phyloP scores from a whole-genome alignment of 1,140 invertebrate species.

The Heliconius himera region DNA sequence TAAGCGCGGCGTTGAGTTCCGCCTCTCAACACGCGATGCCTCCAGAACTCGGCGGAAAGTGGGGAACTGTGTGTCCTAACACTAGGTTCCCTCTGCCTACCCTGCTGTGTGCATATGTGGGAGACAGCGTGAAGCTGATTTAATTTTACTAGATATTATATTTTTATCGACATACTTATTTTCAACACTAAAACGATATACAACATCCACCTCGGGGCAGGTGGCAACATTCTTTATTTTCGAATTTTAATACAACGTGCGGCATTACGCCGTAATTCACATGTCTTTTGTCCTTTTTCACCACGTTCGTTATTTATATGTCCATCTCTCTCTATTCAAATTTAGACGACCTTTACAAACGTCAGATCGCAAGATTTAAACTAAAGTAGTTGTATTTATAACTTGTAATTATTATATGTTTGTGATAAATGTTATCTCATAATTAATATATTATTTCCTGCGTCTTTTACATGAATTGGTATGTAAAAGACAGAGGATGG shows the following conservation, averaged over 20 bases:
- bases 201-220: constrained; percentile 63
- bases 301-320: constrained; percentile 41
- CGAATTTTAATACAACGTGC: constrained; percentile 77
- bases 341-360: constrained; percentile 50
- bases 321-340: constrained; percentile 53
- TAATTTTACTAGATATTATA: neutral
- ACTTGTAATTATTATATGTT: constrained; percentile 9
- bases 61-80: no score
- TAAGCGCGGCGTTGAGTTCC: no score
- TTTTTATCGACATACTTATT: constrained; percentile 38
- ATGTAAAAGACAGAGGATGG: neutral
- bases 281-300: constrained; percentile 54
- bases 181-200: constrained; percentile 47
- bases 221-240: constrained; percentile 79
- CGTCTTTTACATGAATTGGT: no score
- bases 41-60: no score
- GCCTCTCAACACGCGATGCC: no score
- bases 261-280: constrained; percentile 76
- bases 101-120: no score
- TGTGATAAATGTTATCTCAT: constrained; percentile 2
- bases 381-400: constrained; percentile 20
- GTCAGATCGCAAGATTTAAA: constrained; percentile 43
- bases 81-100: no score
- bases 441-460: neutral
- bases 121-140: no score